Conservation (phyloP, 2,797 vertebrate genomes). For the Garrulus glandarius region DNA sequence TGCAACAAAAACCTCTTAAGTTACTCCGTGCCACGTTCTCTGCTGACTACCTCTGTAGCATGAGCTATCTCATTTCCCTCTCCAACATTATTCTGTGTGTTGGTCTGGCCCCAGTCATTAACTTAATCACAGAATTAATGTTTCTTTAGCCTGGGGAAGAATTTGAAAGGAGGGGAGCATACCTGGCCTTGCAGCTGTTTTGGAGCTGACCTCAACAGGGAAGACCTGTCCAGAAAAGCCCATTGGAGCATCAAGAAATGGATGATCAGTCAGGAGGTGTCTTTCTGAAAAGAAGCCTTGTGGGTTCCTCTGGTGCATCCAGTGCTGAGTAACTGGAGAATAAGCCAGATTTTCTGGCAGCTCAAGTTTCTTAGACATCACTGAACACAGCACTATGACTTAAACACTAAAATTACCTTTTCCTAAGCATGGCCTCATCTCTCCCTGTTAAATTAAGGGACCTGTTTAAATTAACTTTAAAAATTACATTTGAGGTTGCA, state of each 20-base stretch:
- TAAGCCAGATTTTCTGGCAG: background rate
- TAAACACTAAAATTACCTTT: background rate
- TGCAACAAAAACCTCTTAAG: background rate
- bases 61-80: background rate
- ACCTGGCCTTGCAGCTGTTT: background rate
- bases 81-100: background rate
- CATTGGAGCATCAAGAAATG: background rate
- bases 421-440: background rate
- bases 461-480: background rate
- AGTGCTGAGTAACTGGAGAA: background rate
- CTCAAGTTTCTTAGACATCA: background rate
- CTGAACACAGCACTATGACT: background rate
- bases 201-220: background rate
- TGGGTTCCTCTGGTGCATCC: background rate
- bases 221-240: background rate
- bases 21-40: background rate
- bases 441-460: background rate
- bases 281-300: background rate
- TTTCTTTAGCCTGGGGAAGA: background rate
- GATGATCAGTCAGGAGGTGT: rapidly evolving
- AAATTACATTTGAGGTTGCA: background rate
- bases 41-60: background rate
- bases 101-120: background rate
- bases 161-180: background rate
- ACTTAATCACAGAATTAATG: background rate